Evolutionary conservation across 2,113 vertebrate genomes (phyloP).

Genomic region (Dermatemys mawii): DNA sequence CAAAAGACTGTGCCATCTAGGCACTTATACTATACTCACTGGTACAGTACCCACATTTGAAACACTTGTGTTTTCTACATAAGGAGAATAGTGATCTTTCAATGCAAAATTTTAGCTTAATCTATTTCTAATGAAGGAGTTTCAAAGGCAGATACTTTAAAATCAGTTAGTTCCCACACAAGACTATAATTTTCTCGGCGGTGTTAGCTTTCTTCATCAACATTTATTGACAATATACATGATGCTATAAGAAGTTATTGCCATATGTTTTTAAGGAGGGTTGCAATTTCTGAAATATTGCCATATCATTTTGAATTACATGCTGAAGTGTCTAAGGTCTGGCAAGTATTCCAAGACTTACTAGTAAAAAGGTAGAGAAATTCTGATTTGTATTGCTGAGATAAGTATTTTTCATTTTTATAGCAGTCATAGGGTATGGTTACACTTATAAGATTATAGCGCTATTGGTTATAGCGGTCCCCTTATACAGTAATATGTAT

Average conservation of each 20-base stretch:
- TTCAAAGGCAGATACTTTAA: not conserved
- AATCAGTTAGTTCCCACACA: not conserved
- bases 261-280: not conserved
- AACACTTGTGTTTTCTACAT: not conserved
- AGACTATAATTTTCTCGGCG: not conserved
- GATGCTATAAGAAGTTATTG: not conserved
- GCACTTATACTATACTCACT: not conserved
- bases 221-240: not conserved
- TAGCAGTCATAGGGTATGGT: too few species aligned
- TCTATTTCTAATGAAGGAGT: not conserved
- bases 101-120: not conserved
- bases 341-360: not conserved
- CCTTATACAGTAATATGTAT: too few species aligned
- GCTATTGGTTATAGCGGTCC: too few species aligned
- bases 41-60: not conserved
- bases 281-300: not conserved
- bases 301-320: not conserved
- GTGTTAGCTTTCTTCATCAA: not conserved
- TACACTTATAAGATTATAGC: too few species aligned
- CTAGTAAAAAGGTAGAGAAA: not conserved
- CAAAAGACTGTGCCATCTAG: not conserved
- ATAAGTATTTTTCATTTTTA: not conserved
- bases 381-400: not conserved
- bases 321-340: not conserved
- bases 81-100: not conserved